Evolutionary conservation across 2,888 invertebrate species (phyloP).

Genomic region (Conus canariensis): DNA sequence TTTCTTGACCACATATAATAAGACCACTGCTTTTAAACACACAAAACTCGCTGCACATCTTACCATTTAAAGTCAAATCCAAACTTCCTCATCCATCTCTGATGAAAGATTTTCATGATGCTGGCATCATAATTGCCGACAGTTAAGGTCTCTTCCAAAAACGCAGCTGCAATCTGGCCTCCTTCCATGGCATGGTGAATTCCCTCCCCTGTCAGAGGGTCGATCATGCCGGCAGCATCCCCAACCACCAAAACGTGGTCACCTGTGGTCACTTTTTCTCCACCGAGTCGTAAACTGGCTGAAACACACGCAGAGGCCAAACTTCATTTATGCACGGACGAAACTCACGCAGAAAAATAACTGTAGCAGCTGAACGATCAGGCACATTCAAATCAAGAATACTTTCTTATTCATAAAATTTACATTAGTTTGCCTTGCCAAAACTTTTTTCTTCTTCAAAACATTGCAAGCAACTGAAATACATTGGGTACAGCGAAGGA

Average conservation of each 20-base stretch:
- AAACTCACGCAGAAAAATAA: no score
- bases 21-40: no score
- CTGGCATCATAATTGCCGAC: conserved; percentile 69
- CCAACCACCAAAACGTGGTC: conserved; percentile 69
- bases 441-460: no score
- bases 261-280: conserved; percentile 63
- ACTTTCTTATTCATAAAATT: no score
- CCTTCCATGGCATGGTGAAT: conserved; percentile 74
- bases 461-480: no score
- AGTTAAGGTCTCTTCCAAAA: conserved; percentile 65
- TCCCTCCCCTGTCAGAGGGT: conserved; percentile 73
- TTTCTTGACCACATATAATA: no score
- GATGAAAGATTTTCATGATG: conserved; percentile 68
- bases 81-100: conserved; percentile 71
- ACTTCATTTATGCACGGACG: no score
- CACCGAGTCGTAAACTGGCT: conserved; percentile 70
- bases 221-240: conserved; percentile 73
- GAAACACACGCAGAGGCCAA: conserved; percentile 14
- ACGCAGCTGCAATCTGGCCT: conserved; percentile 69
- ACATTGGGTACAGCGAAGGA: no score
- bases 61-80: conserved; percentile 71
- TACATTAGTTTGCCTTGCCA: no score
- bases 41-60: background rate
- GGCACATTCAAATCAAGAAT: no score
- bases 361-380: no score